Evolutionary conservation across 1,140 invertebrate species (phyloP).

Genomic region (Platyscapa corneri): DNA sequence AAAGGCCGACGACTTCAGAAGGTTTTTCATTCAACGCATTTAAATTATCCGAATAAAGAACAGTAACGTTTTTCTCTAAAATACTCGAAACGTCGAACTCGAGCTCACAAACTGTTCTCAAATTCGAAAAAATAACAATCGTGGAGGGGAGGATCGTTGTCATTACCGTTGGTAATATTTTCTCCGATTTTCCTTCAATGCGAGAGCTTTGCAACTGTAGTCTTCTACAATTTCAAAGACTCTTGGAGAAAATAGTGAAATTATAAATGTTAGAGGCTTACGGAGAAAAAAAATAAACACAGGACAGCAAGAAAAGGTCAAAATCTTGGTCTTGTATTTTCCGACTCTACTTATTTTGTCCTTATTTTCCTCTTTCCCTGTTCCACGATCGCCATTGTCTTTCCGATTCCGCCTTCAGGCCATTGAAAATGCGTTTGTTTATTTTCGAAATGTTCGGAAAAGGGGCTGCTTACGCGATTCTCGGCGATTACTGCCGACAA

Average conservation of each 20-base stretch:
- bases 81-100: not conserved
- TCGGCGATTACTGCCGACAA: not conserved
- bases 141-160: not conserved
- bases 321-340: not conserved
- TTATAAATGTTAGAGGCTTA: not conserved
- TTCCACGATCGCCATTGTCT: not conserved
- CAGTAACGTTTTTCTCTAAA: not conserved
- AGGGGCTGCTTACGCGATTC: not conserved
- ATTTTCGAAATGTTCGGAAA: not conserved
- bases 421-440: constrained; percentile 7
- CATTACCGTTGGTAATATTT: not conserved
- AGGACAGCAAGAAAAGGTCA: constrained; percentile 5
- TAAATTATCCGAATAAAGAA: too few species aligned
- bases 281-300: constrained; percentile 6
- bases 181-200: not conserved
- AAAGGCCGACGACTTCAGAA: too few species aligned
- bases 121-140: not conserved
- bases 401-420: not conserved
- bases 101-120: not conserved
- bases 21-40: too few species aligned
- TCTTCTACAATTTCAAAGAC: not conserved
- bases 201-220: not conserved
- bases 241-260: constrained; percentile 2
- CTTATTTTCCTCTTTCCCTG: not conserved
- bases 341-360: not conserved